These are phyloP conservation scores for Geotrypetes seraphini DNA, from an alignment of 2,797 vertebrate species.

Conservation along the genomic window DNA sequence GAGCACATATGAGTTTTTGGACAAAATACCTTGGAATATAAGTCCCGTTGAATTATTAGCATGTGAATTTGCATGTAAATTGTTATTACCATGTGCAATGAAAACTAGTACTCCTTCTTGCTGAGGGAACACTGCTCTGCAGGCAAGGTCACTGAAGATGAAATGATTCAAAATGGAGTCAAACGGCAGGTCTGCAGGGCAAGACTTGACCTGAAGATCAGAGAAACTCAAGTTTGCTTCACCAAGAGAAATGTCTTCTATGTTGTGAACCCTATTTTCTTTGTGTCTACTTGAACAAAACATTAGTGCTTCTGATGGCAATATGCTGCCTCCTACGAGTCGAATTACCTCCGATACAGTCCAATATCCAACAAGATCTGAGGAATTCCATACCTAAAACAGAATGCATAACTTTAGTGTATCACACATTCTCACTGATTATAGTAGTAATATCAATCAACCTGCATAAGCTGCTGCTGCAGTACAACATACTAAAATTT, in stretches of 20 bases:
- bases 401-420: no score
- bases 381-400: slow-evolving; percentile 50
- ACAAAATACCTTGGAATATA: no score
- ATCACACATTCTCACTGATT: no score
- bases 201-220: slow-evolving; percentile 1
- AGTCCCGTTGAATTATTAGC: no score
- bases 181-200: slow-evolving; percentile 41
- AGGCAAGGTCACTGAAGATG: slow-evolving; percentile 51
- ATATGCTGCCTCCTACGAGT: slow-evolving; percentile 59
- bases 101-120: slow-evolving; percentile 52
- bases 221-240: neutral
- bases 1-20: no score
- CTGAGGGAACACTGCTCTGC: slow-evolving; percentile 61
- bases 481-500: no score
- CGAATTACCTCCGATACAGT: slow-evolving; percentile 58
- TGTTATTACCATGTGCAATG: slow-evolving; percentile 38
- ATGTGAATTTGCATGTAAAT: no score
- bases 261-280: neutral
- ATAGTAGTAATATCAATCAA: no score
- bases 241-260: neutral
- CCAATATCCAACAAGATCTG: slow-evolving; percentile 64
- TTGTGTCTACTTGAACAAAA: neutral
- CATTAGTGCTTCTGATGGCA: slow-evolving; percentile 61
- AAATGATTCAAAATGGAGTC: slow-evolving; percentile 65
- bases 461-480: no score